Base-by-base conservation (phyloP, 1,140 invertebrate genomes). In the Leptinotarsa defecta region DNA sequence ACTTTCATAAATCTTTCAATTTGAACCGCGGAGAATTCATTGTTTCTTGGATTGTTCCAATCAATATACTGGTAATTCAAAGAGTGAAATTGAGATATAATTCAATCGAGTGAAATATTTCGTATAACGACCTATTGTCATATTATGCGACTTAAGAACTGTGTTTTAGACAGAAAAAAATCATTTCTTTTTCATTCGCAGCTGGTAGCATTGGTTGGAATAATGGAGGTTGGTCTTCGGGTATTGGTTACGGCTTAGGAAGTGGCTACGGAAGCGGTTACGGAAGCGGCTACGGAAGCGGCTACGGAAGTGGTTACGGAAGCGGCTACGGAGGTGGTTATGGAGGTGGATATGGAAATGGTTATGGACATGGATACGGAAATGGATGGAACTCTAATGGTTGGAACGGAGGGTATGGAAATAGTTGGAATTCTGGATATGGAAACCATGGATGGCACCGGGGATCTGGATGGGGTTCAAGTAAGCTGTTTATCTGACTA, bases 171-270 rank as follows among this genome's bases (percentile, higher is more conserved):
- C 3, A 3, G 6, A 5, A 13, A 57, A 57, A n/a, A 57, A 13
- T 4, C 6, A 57, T 57, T n/a, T 57, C 2, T 57, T 57, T 57
- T 57, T 0, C 0, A 57, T 57, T 57, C 52, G n/a, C 52, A 57
- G 52, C 52, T 15, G 52, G 52, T 19, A 57, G 52, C 52, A 57
- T 57, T n/a, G 52, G 52, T 57, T 57, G 52, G 52, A 57, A 57
- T 57, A 57, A n/a, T 57, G 52, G 52, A 57, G 52, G 52, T n/a
- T 43, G 34, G 34, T 43, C 34, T 8, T 43, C 34, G 3, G 4
- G 17, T 19, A 17, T 17, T 19, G 52, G 52, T 15, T 19, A 17
- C 52, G 52, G 52, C n/a, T 57, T 17, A 15, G 52, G 52, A 57
- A 57, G n/a, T 57, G 52, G 52, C 17, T 57, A 57, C 17, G 52